Base-by-base conservation (phyloP, 2,113 vertebrate genomes). In the Phrynosoma platyrhinos region DNA sequence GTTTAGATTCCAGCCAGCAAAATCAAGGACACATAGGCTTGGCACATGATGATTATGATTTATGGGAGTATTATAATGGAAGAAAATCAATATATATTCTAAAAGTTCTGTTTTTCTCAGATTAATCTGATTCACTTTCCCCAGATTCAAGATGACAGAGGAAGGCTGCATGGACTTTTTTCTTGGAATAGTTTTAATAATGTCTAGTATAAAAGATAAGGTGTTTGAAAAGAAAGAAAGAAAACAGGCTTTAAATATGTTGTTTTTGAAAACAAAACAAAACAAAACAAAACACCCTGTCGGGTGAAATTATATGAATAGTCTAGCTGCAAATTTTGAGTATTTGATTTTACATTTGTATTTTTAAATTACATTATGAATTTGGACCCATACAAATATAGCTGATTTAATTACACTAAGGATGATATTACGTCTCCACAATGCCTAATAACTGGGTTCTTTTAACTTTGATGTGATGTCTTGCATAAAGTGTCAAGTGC, bases 31-130 rank as follows among this genome's bases (percentile, higher is more conserved):
- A 95, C 40, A 92, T 68, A 91, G 74, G 76, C 92, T 92, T 94
- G 85, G 84, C 87, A 94, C 69, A 91, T 87, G 89, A 92, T 93
- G 89, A 95, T 95, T 94, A 93, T 96, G 94, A 96, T 96, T 95
- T 96, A 96, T 96, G 92, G 90, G 89, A 93, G 81, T 90, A 93
- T 95, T 96, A 94, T 90, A 88, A 89, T 92, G 25, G 87, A 87
- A 91, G 88, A 96, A 96, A 95, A 95, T 95, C 94, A 95, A 95
- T 96, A 95, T 93, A 92, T 91, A 93, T 94, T 95, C 91, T 90
- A 89, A 94, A 95, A 94, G 76, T 96, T 95, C 75, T 93, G 83
- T 93, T 96, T 95, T 93, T 36, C 68, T 92, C 87, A 21, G 84
- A 93, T 94, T 93, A 95, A 92, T 94, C 88, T 88, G 88, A 95